These are phyloP conservation scores for Drosophila subsilvestris DNA, from an alignment of 2,888 invertebrate genomes.

Conservation along the genomic window DNA sequence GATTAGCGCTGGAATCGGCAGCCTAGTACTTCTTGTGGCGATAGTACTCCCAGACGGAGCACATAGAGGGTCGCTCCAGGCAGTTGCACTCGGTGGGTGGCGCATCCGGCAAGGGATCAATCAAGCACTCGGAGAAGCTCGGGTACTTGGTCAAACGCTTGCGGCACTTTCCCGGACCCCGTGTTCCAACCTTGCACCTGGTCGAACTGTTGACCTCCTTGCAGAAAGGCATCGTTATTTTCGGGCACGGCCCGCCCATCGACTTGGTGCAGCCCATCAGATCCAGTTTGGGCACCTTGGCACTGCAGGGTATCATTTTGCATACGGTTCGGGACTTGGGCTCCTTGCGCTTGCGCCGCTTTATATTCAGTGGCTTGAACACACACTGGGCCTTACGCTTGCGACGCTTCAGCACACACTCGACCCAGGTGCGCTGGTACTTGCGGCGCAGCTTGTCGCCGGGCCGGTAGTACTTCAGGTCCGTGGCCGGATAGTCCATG, in stretches of 20 bases:
- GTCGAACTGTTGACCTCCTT: slow-evolving; percentile 1
- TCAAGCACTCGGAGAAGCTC: slow-evolving; percentile 61
- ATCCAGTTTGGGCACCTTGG: slow-evolving; percentile 7
- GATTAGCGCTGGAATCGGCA: too few species aligned
- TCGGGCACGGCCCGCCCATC: slow-evolving; percentile 36
- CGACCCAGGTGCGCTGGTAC: slow-evolving; percentile 62
- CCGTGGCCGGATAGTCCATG: slow-evolving; percentile 19
- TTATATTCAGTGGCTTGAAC: slow-evolving; percentile 22
- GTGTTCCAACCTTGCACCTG: slow-evolving; percentile 1
- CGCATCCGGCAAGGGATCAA: slow-evolving; percentile 42
- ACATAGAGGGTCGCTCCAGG: slow-evolving; percentile 59
- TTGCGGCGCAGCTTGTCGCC: slow-evolving; percentile 53
- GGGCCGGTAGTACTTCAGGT: slow-evolving; percentile 45
- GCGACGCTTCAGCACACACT: slow-evolving; percentile 53
- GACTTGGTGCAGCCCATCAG: slow-evolving; percentile 9
- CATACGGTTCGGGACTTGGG: not conserved
- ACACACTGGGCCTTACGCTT: slow-evolving; percentile 47
- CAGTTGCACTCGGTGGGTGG: slow-evolving; percentile 61
- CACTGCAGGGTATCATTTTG: not conserved
- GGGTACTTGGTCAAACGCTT: slow-evolving; percentile 66
- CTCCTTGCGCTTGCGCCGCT: slow-evolving; percentile 25
- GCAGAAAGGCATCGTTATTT: slow-evolving; percentile 43
- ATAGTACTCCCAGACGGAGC: slow-evolving; percentile 61
- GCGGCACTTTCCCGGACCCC: slow-evolving; percentile 17
- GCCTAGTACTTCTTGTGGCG: slow-evolving; percentile 59